A percentile compares a stretch with the other conserved stretches of the same genome.
Evolutionary conservation across 2,888 invertebrate species (phyloP).

Genomic region (Helobdella robusta): DNA sequence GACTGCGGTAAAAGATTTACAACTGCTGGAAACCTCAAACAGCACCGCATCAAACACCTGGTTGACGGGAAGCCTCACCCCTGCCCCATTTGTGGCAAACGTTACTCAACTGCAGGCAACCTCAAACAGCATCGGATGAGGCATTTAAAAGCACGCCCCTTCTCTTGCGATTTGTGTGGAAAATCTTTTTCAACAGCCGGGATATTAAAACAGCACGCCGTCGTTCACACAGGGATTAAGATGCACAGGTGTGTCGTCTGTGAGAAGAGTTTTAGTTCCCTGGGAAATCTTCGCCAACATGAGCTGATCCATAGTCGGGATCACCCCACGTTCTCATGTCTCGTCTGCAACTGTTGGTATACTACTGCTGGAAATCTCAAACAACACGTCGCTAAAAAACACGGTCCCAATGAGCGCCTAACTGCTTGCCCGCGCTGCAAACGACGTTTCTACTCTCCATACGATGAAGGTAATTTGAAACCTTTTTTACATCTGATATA

Average conservation of each 20-base stretch:
- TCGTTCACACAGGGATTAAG: conserved; percentile 25
- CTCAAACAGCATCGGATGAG: conserved; percentile 22
- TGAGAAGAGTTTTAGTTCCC: conserved; percentile 27
- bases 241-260: conserved; percentile 26
- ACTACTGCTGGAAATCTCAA: conserved; percentile 25
- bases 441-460: conserved; percentile 10
- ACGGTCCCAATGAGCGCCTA: conserved; percentile 18
- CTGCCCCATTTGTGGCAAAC: conserved; percentile 20
- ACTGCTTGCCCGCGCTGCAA: conserved; percentile 23
- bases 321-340: conserved; percentile 22
- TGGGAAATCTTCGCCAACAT: conserved; percentile 25
- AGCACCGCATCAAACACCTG: conserved; percentile 21
- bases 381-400: conserved; percentile 24
- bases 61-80: conserved; percentile 22
- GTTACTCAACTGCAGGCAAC: conserved; percentile 23
- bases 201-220: conserved; percentile 21
- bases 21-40: conserved; percentile 24
- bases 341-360: conserved; percentile 24
- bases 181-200: conserved; percentile 24
- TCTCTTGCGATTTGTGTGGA: conserved; percentile 24
- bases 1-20: conserved; percentile 29
- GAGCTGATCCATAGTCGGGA: conserved; percentile 24
- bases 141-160: conserved; percentile 22
- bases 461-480: conserved; percentile 22
- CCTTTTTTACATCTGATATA: too few relatives aligned